Conservation (phyloP, 2,888 invertebrate species). For the Monochamus alternatus region DNA sequence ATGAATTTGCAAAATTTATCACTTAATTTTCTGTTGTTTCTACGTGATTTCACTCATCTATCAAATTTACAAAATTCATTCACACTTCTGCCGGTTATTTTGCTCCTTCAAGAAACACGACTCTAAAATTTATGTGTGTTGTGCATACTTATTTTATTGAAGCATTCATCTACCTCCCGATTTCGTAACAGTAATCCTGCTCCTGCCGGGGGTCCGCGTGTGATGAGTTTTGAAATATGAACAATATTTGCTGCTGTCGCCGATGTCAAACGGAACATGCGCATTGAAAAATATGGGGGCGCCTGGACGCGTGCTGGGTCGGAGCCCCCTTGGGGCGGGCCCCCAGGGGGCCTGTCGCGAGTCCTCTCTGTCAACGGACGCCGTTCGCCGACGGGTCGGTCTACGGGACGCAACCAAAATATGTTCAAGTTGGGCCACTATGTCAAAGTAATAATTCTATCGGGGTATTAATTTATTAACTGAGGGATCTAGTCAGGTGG, state of each 20-base stretch:
- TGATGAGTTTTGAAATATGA: slow-evolving; percentile 40
- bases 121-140: not conserved
- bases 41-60: not conserved
- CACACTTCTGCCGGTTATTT: too few relatives aligned
- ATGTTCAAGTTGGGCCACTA: slow-evolving; percentile 19
- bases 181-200: slow-evolving; percentile 26
- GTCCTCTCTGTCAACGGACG: slow-evolving; percentile 51
- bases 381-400: slow-evolving; percentile 12
- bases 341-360: slow-evolving; percentile 51
- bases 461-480: slow-evolving; percentile 42
- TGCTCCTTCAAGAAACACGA: too few relatives aligned
- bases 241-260: slow-evolving; percentile 42
- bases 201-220: slow-evolving; percentile 28
- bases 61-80: too few relatives aligned
- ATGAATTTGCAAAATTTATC: too few relatives aligned
- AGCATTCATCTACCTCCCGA: not conserved
- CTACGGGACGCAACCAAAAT: slow-evolving; percentile 28
- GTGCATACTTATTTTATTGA: slow-evolving; percentile 2
- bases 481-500: slow-evolving; percentile 14
- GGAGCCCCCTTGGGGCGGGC: slow-evolving; percentile 46
- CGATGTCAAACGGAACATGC: slow-evolving; percentile 52
- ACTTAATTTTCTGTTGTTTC: too few relatives aligned
- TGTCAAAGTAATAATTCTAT: slow-evolving; percentile 36
- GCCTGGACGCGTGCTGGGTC: slow-evolving; percentile 58
- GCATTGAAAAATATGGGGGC: slow-evolving; percentile 58